phyloP scores from a whole-genome alignment of 2,113 vertebrate species.

The Dromaius novaehollandiae region DNA sequence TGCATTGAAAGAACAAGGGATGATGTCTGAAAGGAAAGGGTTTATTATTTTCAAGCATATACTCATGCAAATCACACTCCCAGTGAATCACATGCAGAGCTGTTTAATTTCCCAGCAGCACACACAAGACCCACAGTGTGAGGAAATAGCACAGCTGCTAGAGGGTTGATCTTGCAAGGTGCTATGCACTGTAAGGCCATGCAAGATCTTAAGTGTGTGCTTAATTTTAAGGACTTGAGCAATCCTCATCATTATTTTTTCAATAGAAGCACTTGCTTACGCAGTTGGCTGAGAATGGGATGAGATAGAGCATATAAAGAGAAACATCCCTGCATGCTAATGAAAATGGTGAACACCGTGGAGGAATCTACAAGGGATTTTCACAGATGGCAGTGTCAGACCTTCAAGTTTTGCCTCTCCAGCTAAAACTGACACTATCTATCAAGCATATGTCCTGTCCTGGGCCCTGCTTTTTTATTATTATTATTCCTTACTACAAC shows the following conservation, averaged over 20 bases:
- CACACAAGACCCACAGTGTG: not conserved
- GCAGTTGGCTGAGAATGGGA: not conserved
- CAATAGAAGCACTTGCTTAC: not conserved
- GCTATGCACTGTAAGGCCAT: not conserved
- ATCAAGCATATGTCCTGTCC: not conserved
- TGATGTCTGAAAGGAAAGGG: slow-evolving; percentile 5
- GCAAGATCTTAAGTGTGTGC: not conserved
- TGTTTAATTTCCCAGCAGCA: not conserved
- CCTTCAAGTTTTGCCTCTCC: not conserved
- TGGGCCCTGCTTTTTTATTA: not conserved
- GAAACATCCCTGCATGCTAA: not conserved
- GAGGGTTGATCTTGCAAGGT: not conserved
- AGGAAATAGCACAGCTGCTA: not conserved
- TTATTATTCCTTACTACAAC: not conserved
- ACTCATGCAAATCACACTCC: not conserved
- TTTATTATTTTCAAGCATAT: slow-evolving; percentile 14
- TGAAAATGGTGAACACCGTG: not conserved
- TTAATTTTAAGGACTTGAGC: not conserved
- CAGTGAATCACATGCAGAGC: not conserved
- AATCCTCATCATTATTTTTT: not conserved
- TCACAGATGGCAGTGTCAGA: not conserved
- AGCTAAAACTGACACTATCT: not conserved
- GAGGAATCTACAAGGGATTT: not conserved
- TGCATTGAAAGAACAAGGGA: not conserved
- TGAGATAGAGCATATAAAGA: not conserved